Evolutionary conservation across 1,140 invertebrate species (phyloP), one percentile per base, ranked within the genome.

Genomic region (Drosophila rhopaloa): DNA sequence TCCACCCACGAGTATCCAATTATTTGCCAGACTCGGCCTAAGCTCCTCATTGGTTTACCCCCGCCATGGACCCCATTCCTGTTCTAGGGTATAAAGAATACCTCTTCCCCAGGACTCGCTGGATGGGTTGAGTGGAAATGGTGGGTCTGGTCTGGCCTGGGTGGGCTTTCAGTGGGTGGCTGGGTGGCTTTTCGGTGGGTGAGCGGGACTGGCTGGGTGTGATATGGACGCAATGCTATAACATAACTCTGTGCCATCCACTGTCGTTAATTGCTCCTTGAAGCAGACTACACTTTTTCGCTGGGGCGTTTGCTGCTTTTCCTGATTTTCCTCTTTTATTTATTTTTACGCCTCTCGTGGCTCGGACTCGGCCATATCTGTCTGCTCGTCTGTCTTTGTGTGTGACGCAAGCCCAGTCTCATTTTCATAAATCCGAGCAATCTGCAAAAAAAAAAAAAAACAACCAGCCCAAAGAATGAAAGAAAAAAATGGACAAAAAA

Each of bases 231-330:
- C 75, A 77, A 48, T 76, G 73, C 68, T 29, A 71, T 71, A 71
- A 71, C 71, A 81, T 89, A 84, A 89, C 84, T 88, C 80, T 84
- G 76, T 65, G 80, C 71, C 67, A 83, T 88, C 73, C 77, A 68
- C 84, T 88, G 84, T 81, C 81, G 84, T 89, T 89, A 89, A 89
- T 89, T 89, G 84, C 80, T 89, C 84, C 84, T 89, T 89, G 84
- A 89, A 89, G 81, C 80, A 66, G 84, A 73, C 76, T 82, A 88
- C 76, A 88, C 54, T 81, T 83, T 88, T 81, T 89, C 54, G 59
- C 61, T 61, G 53, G 54, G 63, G 38, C 14, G 44, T 47, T 32
- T 54, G 48, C 47, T 57, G 32, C 32, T 58, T 50, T 56, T 47
- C 38, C 43, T 63, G 60, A 54, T 77, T 77, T 68, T 60, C 61